Conservation (phyloP, 2,888 invertebrate genomes). For the Oligia latruncula region DNA sequence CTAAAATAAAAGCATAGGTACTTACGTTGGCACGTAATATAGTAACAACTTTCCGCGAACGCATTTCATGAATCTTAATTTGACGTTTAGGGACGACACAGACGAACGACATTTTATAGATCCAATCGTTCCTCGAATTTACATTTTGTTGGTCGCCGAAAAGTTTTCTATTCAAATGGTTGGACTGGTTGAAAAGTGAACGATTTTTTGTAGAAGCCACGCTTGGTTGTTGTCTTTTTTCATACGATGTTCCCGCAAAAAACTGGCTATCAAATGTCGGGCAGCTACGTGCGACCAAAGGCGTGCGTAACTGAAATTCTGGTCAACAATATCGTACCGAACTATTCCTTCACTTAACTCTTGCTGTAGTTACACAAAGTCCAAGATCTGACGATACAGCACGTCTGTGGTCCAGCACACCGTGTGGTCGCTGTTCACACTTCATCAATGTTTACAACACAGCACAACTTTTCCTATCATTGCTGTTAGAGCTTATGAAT, state of each 20-base stretch:
- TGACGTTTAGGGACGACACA: slow-evolving; percentile 40
- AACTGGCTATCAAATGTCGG: neutral
- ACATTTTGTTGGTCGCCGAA: slow-evolving; percentile 2
- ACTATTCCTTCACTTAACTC: slow-evolving; percentile 53
- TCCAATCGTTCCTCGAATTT: neutral
- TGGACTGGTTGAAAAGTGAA: neutral
- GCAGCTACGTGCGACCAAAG: neutral
- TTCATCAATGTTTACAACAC: slow-evolving; percentile 59
- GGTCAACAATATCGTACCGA: slow-evolving; percentile 49
- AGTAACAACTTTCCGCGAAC: slow-evolving; percentile 47
- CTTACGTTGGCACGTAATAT: slow-evolving; percentile 41
- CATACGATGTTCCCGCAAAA: neutral
- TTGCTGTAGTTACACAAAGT: slow-evolving; percentile 39
- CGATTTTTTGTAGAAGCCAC: neutral
- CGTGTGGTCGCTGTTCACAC: slow-evolving; percentile 39
- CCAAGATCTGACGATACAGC: slow-evolving; percentile 55
- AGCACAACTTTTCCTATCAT: slow-evolving; percentile 61
- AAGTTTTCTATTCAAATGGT: neutral
- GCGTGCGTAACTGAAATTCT: slow-evolving; percentile 63
- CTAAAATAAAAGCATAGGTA: slow-evolving; percentile 44
- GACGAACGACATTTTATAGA: slow-evolving; percentile 11
- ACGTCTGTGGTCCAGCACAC: slow-evolving; percentile 48
- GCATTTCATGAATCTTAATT: slow-evolving; percentile 66
- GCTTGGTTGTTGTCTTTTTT: neutral
- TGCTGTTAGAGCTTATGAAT: slow-evolving; percentile 57